phyloP scores from a whole-genome alignment of 2,888 invertebrate species.

The Cataglyphis altisquamis region DNA sequence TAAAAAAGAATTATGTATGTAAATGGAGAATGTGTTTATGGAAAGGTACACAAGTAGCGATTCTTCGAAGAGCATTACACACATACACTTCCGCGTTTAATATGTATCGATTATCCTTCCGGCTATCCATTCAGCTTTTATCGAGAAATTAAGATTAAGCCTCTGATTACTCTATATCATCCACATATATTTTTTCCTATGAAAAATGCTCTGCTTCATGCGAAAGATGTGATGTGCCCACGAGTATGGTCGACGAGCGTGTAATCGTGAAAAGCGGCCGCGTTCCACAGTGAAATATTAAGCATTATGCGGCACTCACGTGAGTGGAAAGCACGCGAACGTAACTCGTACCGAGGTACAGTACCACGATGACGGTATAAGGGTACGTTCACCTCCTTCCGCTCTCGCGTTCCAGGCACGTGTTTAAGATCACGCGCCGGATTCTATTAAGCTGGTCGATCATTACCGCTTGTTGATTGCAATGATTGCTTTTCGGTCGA shows the following conservation, averaged over 20 bases:
- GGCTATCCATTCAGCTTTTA: not conserved
- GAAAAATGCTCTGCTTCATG: not conserved
- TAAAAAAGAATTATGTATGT: not conserved
- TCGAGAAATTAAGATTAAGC: slow-evolving; percentile 3
- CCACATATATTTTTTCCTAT: not conserved
- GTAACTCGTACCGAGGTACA: slow-evolving; percentile 36
- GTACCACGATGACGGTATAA: slow-evolving; percentile 25
- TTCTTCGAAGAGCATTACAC: not conserved
- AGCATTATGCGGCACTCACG: slow-evolving; percentile 48
- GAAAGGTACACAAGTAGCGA: not conserved
- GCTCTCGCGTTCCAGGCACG: slow-evolving; percentile 67
- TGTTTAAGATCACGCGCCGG: slow-evolving; percentile 66
- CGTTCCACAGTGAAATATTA: slow-evolving; percentile 57
- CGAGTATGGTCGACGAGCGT: slow-evolving; percentile 9
- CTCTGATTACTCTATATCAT: not conserved
- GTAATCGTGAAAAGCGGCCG: slow-evolving; percentile 40
- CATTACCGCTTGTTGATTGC: slow-evolving; percentile 50
- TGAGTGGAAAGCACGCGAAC: slow-evolving; percentile 53
- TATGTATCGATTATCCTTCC: not conserved
- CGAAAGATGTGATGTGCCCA: not conserved
- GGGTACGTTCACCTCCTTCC: slow-evolving; percentile 50
- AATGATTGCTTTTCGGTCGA: slow-evolving; percentile 50
- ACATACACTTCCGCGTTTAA: not conserved
- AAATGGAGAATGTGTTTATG: not conserved
- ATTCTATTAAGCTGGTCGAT: slow-evolving; percentile 62